Base-by-base conservation (phyloP, 2,113 vertebrate species). In the Phaetusa simplex region DNA sequence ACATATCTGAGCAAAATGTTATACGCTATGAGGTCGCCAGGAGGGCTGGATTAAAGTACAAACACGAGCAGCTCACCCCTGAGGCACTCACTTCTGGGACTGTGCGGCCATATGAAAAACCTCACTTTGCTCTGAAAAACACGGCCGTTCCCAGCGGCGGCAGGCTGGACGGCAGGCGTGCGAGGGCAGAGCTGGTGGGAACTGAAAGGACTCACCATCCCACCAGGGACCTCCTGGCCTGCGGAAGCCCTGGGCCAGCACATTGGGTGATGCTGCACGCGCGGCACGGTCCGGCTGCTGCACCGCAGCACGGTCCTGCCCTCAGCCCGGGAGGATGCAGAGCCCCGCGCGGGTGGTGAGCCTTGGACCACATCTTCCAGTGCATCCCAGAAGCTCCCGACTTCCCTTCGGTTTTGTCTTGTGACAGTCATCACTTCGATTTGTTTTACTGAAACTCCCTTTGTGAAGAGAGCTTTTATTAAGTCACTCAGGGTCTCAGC, bases 201-300 rank as follows among this genome's bases (percentile, higher is more conserved):
- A 24, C 0, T 23, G 47, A 32, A 23, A 58, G n/a, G 81, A 36
- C 6, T 11, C 50, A 26, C 65, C 49, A 8, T 4, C 36, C 27
- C 69, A 40, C 16, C 65, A 59, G 61, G 21, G 22, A 14, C 8
- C 74, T 45, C 38, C 30, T 23, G 66, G n/a, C 15, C 72, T 42
- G 52, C 79, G 87, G 50, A 62, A 56, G 23, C 2, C 50, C 50
- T 38, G 27, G 58, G 21, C 34, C 76, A 83, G 49, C 36, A 16
- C 1, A 0, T 5, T 0, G 0, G 20, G 47, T 34, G 78, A 36
- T 21, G 23, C 10, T 42, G 42, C 12, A 59, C 23, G 0, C 1
- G 2, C 3, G 10, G 71, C 32, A 72, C 18, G 8, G 14, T 3
- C 6, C 1, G 2, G 71, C 43, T 66, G 47, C 10, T 11, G 30